Percentiles rank a stretch among this genome's conserved stretches.
Evolutionary conservation across 1,140 invertebrate genomes (phyloP).

Genomic region (Aphis craccivora): DNA sequence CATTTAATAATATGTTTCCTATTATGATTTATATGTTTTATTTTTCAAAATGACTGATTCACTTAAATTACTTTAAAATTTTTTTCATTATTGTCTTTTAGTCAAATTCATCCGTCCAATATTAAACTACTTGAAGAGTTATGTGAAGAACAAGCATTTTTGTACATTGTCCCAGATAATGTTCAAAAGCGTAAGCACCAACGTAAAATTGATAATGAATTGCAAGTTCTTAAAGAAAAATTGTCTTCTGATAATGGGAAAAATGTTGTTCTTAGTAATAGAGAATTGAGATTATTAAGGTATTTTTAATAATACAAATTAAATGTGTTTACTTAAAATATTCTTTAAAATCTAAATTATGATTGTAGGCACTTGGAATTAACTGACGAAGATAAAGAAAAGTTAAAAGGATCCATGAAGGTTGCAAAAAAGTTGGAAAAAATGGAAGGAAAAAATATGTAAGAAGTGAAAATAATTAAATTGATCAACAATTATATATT

Average conservation of each 20-base stretch:
- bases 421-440: conserved; percentile 93
- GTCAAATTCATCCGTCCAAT: conserved; percentile 77
- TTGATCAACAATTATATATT: conserved; percentile 71
- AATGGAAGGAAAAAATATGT: conserved; percentile 78
- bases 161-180: conserved; percentile 84
- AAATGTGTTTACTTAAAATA: not conserved
- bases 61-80: not conserved
- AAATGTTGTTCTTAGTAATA: conserved; percentile 88
- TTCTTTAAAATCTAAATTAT: not conserved
- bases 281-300: conserved; percentile 88
- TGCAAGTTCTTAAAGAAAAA: conserved; percentile 84
- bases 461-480: conserved; percentile 55
- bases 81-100: conserved; percentile 63
- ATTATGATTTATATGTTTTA: not conserved
- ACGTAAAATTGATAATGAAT: conserved; percentile 88
- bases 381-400: conserved; percentile 92
- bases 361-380: conserved; percentile 81
- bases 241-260: conserved; percentile 75
- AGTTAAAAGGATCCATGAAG: conserved; percentile 89
- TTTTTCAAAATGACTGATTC: not conserved
- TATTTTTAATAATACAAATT: conserved; percentile 62
- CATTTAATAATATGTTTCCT: not conserved
- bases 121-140: conserved; percentile 79
- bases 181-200: conserved; percentile 87
- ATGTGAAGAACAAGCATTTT: conserved; percentile 86